phyloP scores from a whole-genome alignment of 2,888 invertebrate genomes.

The Helobdella robusta region DNA sequence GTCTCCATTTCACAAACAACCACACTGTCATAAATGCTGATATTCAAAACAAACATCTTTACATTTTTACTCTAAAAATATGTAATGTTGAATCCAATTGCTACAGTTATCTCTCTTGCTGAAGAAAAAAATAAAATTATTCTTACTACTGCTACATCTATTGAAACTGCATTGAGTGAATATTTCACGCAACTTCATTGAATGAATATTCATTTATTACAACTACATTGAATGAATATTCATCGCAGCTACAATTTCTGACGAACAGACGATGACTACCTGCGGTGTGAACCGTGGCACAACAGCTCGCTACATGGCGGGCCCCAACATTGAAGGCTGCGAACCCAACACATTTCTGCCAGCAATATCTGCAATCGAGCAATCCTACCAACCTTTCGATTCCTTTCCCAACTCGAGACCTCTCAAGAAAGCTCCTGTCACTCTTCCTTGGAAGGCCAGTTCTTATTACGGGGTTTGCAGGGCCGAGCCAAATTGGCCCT shows the following conservation, averaged over 20 bases:
- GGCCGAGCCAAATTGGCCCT: constrained; percentile 43
- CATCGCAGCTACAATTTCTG: neutral
- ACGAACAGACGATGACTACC: constrained; percentile 12
- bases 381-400: constrained; percentile 44
- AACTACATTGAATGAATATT: neutral
- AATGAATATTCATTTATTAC: neutral
- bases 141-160: no score
- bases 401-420: constrained; percentile 47
- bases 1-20: no score
- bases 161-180: constrained; percentile 1
- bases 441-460: constrained; percentile 48
- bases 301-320: constrained; percentile 44
- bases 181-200: neutral
- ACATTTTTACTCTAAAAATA: no score
- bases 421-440: constrained; percentile 47
- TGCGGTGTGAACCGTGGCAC: constrained; percentile 7
- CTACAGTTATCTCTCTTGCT: no score
- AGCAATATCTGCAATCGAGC: constrained; percentile 62
- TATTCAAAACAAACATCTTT: no score
- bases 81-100: no score
- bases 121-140: no score
- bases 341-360: constrained; percentile 55
- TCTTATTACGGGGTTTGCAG: constrained; percentile 47
- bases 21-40: no score
- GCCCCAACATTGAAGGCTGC: constrained; percentile 41